Base-by-base conservation (phyloP, 2,797 vertebrate species). In the Loris lydekkerianus region DNA sequence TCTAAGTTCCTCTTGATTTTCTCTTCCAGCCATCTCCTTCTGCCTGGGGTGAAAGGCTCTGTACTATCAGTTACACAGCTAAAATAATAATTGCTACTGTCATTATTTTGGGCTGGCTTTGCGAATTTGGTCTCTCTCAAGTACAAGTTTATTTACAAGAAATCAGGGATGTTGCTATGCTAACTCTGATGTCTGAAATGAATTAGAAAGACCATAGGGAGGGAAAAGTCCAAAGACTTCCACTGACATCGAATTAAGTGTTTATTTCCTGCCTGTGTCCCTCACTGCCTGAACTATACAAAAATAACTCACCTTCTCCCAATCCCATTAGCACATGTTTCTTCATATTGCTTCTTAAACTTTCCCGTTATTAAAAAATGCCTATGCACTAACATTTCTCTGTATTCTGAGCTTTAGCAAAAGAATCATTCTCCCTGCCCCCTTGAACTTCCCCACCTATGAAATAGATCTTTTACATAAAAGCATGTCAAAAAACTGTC, bases 101-200 rank as follows among this genome's bases (percentile, higher is more conserved):
- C 93, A 92, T 92, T 90, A 88, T 37, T 82, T 87, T 34, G 83
- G 58, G 58, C 31, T 93, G 25, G 31, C 31, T 69, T 65, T 61
- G 3, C 27, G 76, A 95, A 94, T 96, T 27, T 89, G 29, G 25
- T 86, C 40, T 65, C 61, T 93, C 56, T 88, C 17, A 72, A 87
- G 31, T 73, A 75, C 15, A 94, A 89, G 37, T 81, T 89, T 67
- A 93, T 73, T 60, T 85, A 92, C 0, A 88, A 43, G 56, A 86
- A 90, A 95, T n/a, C 3, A 83, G 25, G 5, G 49, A 95, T 27
- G 65, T 43, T 91, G 46, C 40, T 77, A 78, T 49, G 60, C 60
- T 49, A 93, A 90, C 65, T 96, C 43, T 75, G 82, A 96, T 37
- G 14, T 11, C 31, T 89, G 69, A 27, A 46, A 94, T 27, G 10